Conservation (phyloP, 2,113 vertebrate genomes). For the Chlamydotis undulata region DNA sequence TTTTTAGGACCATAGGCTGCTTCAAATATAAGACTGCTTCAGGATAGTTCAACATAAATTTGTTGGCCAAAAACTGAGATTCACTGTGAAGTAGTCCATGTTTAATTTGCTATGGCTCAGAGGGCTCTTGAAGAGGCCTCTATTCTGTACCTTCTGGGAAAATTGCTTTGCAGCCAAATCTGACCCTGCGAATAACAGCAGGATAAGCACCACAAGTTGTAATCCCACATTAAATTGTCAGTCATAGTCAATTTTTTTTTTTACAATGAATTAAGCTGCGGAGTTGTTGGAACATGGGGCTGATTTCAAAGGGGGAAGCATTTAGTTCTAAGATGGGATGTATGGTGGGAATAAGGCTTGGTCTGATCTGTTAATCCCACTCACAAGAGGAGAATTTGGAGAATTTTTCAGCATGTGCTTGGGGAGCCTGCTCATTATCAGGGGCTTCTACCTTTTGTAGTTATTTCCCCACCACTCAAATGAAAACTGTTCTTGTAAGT, state of each 20-base stretch:
- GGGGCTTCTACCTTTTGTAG: background rate
- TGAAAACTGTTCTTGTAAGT: background rate
- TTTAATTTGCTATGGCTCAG: background rate
- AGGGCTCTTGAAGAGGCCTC: background rate
- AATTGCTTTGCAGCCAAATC: slow-evolving; percentile 1
- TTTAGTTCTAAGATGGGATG: background rate
- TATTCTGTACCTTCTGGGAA: background rate
- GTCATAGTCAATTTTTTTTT: background rate
- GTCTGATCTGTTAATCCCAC: background rate
- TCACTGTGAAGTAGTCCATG: background rate
- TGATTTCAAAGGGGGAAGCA: background rate
- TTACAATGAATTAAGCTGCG: background rate
- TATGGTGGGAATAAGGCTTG: background rate
- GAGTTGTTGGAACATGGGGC: background rate
- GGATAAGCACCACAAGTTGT: background rate
- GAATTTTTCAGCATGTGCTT: background rate
- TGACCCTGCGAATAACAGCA: background rate
- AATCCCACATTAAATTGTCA: slow-evolving; percentile 25
- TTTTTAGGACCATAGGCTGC: background rate
- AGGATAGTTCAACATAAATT: background rate
- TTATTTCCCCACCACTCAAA: background rate
- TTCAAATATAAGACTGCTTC: background rate
- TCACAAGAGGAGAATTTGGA: background rate
- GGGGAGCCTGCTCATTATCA: background rate
- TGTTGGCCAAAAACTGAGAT: background rate